A percentile compares a stretch with the other conserved stretches of the same genome.
Conservation (phyloP, 2,888 invertebrate species). For the Augiades crinisus region DNA sequence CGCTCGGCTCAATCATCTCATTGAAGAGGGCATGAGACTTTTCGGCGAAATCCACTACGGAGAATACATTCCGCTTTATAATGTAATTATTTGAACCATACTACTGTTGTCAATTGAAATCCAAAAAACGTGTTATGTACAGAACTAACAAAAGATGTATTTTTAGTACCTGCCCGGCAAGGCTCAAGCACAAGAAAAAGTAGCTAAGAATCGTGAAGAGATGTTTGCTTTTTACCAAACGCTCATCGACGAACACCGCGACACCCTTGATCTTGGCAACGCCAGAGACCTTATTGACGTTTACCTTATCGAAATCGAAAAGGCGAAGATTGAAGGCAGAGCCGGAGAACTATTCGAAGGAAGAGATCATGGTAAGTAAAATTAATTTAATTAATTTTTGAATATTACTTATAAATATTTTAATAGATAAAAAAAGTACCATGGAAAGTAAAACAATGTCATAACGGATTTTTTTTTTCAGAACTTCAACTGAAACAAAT, state of each 20-base stretch:
- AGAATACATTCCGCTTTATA: slow-evolving; percentile 91
- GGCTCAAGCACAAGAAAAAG: slow-evolving; percentile 82
- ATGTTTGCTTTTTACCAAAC: slow-evolving; percentile 93
- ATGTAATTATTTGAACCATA: slow-evolving; percentile 51
- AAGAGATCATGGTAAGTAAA: slow-evolving; percentile 89
- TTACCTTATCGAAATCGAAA: slow-evolving; percentile 92
- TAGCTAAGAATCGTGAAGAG: slow-evolving; percentile 88
- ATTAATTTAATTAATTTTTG: too few species aligned
- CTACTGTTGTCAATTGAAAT: neutral
- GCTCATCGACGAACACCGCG: slow-evolving; percentile 90
- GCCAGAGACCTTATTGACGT: slow-evolving; percentile 92
- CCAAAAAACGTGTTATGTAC: neutral
- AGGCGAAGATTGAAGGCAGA: slow-evolving; percentile 89
- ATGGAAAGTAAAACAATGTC: too few species aligned
- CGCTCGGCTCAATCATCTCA: slow-evolving; percentile 89
- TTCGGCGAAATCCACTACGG: slow-evolving; percentile 92
- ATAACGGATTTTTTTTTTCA: too few species aligned
- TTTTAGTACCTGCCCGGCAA: slow-evolving; percentile 83
- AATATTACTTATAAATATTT: too few species aligned
- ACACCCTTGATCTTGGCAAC: slow-evolving; percentile 87
- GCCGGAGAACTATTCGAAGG: slow-evolving; percentile 90
- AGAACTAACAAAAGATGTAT: slow-evolving; percentile 27
- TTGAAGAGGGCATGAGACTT: slow-evolving; percentile 94
- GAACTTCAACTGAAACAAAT: slow-evolving; percentile 96
- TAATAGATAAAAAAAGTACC: too few species aligned